phyloP scores from a whole-genome alignment of 2,888 invertebrate species.

The Eumerus sabulonum region DNA sequence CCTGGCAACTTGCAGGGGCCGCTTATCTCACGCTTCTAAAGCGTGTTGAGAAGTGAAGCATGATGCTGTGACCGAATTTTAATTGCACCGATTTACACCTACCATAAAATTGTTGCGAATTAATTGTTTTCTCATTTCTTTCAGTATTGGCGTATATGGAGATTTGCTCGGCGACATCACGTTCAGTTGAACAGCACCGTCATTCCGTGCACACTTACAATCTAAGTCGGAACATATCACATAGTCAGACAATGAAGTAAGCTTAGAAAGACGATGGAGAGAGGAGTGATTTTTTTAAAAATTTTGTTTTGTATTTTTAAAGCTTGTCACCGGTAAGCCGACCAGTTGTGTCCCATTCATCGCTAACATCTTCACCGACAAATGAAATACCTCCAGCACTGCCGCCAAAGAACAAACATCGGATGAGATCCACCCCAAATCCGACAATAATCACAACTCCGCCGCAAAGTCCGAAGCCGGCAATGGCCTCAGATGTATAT shows the following conservation, averaged over 20 bases:
- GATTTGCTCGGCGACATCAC: conserved; percentile 91
- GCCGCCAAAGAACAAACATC: conserved; percentile 81
- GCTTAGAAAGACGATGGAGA: too few relatives aligned
- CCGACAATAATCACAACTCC: conserved; percentile 79
- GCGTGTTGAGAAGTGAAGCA: background rate
- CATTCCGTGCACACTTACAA: conserved; percentile 93
- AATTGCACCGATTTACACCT: conserved; percentile 3
- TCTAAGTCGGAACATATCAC: conserved; percentile 78
- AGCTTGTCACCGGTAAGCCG: conserved; percentile 59
- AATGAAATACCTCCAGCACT: conserved; percentile 81
- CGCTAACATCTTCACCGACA: conserved; percentile 65
- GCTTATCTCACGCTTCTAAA: conserved; percentile 2
- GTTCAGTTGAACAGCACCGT: conserved; percentile 88
- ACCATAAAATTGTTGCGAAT: conserved; percentile 8
- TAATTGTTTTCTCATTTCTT: conserved; percentile 71
- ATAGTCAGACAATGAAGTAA: conserved; percentile 79
- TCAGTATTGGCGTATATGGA: conserved; percentile 98
- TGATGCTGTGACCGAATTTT: background rate
- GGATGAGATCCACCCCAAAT: conserved; percentile 72
- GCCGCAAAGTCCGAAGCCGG: conserved; percentile 78
- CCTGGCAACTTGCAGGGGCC: too few relatives aligned
- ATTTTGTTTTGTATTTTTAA: conserved; percentile 18
- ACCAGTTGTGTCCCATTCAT: conserved; percentile 55
- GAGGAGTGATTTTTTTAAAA: conserved; percentile 2
- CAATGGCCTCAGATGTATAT: conserved; percentile 63